Conservation (phyloP, 2,113 vertebrate species). For the Hystrix cristata region DNA sequence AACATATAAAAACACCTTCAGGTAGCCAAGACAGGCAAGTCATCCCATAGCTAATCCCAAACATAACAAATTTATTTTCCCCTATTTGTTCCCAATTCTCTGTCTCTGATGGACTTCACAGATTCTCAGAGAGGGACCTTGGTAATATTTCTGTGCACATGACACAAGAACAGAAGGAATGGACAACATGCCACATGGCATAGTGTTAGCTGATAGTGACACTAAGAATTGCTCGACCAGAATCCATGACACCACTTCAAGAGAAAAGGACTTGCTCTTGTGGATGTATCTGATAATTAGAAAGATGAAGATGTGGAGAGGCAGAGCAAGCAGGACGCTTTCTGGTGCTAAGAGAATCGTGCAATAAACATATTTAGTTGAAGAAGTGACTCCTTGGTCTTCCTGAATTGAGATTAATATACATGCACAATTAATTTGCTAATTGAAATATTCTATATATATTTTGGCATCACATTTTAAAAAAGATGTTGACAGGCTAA, state of each 20-base stretch:
- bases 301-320: background rate
- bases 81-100: background rate
- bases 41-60: background rate
- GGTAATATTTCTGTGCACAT: background rate
- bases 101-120: slow-evolving; percentile 28
- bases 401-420: slow-evolving; percentile 42
- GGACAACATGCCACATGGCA: background rate
- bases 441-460: background rate
- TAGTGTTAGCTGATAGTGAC: background rate
- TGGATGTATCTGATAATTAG: background rate
- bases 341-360: slow-evolving; percentile 32
- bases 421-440: slow-evolving; percentile 33
- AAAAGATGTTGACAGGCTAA: slow-evolving; percentile 41
- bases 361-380: slow-evolving; percentile 6
- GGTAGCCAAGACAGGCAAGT: slow-evolving; percentile 6
- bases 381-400: background rate
- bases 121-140: slow-evolving; percentile 11
- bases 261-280: background rate
- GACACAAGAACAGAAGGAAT: background rate
- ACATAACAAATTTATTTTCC: background rate
- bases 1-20: slow-evolving; percentile 32
- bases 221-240: slow-evolving; percentile 18
- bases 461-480: slow-evolving; percentile 12
- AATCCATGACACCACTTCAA: background rate
- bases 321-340: background rate